phyloP scores from a whole-genome alignment of 2,797 vertebrate species.

The Poeciliopsis gracilis region DNA sequence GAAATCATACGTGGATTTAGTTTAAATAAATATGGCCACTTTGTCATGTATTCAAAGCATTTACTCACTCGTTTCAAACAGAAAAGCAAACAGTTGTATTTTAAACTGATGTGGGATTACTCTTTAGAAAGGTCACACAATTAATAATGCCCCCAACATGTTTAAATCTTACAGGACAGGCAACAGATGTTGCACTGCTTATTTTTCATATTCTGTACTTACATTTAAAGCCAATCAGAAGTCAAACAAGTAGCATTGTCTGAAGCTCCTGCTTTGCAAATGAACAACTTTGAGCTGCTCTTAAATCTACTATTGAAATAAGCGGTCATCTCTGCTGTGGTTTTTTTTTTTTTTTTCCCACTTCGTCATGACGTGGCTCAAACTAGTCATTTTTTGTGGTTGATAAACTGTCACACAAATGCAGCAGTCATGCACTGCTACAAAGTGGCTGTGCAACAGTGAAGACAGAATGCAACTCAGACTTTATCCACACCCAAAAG shows the following conservation, averaged over 20 bases:
- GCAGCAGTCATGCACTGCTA: conserved; percentile 12
- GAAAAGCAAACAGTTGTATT: neutral
- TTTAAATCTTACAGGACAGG: neutral
- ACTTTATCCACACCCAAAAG: conserved; percentile 23
- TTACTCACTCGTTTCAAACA: neutral
- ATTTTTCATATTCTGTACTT: neutral
- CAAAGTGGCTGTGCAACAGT: conserved; percentile 25
- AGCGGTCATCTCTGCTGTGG: neutral
- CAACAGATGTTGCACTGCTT: neutral
- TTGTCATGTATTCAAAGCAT: neutral
- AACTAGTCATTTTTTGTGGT: conserved; percentile 11
- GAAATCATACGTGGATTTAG: neutral
- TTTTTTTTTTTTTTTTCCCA: neutral
- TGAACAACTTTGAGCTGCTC: neutral
- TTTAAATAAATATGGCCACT: neutral
- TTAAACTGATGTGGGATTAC: neutral
- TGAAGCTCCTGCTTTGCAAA: neutral
- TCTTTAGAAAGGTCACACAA: neutral
- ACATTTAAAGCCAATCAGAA: neutral
- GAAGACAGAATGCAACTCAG: conserved; percentile 16
- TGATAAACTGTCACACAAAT: conserved; percentile 20
- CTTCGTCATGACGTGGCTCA: neutral
- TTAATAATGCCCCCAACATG: neutral
- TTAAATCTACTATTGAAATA: neutral
- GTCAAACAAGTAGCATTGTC: neutral